Conservation (phyloP, 92 coral and sea anemone genomes). For the Galaxea fascicularis region DNA sequence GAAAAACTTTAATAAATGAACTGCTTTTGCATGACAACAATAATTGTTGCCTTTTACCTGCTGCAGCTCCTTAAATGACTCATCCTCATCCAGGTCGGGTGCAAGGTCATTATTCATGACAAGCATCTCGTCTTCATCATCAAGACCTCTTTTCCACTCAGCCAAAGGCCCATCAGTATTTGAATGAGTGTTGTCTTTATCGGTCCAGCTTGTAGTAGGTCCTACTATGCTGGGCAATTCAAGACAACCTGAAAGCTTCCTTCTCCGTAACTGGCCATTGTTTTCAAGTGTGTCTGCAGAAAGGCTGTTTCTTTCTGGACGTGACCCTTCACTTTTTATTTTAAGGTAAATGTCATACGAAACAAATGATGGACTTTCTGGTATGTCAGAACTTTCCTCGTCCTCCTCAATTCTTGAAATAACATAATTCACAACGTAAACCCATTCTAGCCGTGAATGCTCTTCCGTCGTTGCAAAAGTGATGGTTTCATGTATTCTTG, state of each 20-base stretch:
- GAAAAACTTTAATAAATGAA: too few relatives aligned
- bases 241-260: constrained; percentile 39
- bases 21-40: background rate
- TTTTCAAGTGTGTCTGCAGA: constrained; percentile 5
- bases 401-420: constrained; percentile 66
- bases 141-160: constrained; percentile 63
- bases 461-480: constrained; percentile 89
- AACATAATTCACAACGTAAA: constrained; percentile 76
- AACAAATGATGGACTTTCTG: constrained; percentile 42
- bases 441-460: constrained; percentile 78
- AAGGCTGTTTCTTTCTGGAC: background rate
- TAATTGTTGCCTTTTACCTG: constrained; percentile 50
- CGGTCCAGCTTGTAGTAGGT: constrained; percentile 38
- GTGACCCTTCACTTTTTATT: background rate
- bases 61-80: constrained; percentile 85
- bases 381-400: constrained; percentile 39
- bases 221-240: constrained; percentile 21
- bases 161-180: constrained; percentile 26
- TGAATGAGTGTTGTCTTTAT: constrained; percentile 3
- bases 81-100: constrained; percentile 76
- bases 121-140: constrained; percentile 74
- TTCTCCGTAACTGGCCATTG: constrained; percentile 1
- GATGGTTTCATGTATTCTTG: constrained; percentile 77
- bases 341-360: constrained; percentile 44
- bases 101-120: constrained; percentile 68